phyloP scores from a whole-genome alignment of 2,888 invertebrate species.

The Bedellia somnulentella region DNA sequence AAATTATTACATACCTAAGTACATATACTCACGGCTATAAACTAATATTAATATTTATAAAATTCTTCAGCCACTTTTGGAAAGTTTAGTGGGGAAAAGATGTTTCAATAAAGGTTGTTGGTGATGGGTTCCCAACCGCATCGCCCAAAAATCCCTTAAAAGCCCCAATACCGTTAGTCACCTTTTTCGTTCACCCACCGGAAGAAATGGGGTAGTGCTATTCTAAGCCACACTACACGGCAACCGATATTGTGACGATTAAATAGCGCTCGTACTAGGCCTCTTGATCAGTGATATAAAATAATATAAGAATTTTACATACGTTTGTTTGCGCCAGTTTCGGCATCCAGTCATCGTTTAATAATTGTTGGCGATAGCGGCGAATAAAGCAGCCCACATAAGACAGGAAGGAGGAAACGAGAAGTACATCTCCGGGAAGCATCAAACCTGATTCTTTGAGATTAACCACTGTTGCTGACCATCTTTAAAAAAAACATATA shows the following conservation, averaged over 20 bases:
- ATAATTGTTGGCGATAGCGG: conserved; percentile 75
- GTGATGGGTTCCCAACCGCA: no score
- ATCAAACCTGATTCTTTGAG: conserved; percentile 73
- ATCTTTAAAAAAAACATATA: conserved; percentile 18
- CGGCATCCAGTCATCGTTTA: conserved; percentile 81
- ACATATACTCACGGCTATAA: no score
- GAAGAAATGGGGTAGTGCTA: no score
- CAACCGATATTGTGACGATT: no score
- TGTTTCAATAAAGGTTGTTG: no score
- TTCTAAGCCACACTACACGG: no score
- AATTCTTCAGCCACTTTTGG: no score
- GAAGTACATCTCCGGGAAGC: conserved; percentile 85
- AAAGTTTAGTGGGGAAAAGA: no score
- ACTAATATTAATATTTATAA: no score
- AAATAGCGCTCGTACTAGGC: no score
- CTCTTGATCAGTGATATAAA: conserved; percentile 84
- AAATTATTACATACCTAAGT: conserved; percentile 12
- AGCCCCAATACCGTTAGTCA: conserved; percentile 81
- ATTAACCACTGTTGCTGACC: conserved; percentile 52
- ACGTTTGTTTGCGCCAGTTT: conserved; percentile 69
- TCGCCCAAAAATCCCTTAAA: no score
- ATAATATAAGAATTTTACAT: no score
- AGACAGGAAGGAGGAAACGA: conserved; percentile 91
- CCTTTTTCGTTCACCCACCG: conserved; percentile 91
- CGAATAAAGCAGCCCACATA: conserved; percentile 94